Base-by-base conservation (phyloP, 2,113 vertebrate genomes). In the Ariopsis seemanni region DNA sequence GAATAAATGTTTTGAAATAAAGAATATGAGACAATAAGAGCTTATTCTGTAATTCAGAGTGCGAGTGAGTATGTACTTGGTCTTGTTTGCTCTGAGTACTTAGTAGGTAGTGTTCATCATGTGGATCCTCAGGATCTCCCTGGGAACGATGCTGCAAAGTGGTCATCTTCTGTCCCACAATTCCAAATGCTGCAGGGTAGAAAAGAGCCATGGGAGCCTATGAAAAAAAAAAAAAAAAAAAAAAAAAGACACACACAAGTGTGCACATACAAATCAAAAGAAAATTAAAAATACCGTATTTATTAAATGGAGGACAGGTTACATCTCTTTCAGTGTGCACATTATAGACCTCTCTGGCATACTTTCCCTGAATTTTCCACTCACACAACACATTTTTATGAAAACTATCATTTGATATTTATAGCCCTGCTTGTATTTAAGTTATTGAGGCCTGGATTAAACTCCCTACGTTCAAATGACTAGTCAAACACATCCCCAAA, bases 71-170 rank as follows among this genome's bases (percentile, higher is more conserved):
- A 22, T 87, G 78, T 83, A 98, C 98, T 96, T 99, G 98, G 85
- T 99, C 98, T 89, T 99, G 98, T 93, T 99, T 99, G 95, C 97
- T 99, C 92, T 99, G 98, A 2, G 98, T 99, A 72, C 96, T 94
- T 90, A 99, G 92, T 60, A 99, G 95, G 91, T 98, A 99, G 89
- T 99, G 98, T 5, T 99, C 98, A 92, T 99, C 98, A 2, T 99
- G 97, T 53, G 98, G 98, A 86, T 99, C 98, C 88, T 99, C 98
- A 0, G 98, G 93, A 85, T 99, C 97, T 0, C 98, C 97, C 89
- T 97, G 98, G 6, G 97, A 98, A 52, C 98, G 96, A 90, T 97
- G 97, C 88, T 98, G 98, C 87, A 99, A 92, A 58, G 92, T 94
- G 4, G 97, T 98, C 97, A 99, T 99, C 94, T 99, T 99, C 94